Conservation (phyloP, 2,888 invertebrate species). For the Ochlodes sylvanus region DNA sequence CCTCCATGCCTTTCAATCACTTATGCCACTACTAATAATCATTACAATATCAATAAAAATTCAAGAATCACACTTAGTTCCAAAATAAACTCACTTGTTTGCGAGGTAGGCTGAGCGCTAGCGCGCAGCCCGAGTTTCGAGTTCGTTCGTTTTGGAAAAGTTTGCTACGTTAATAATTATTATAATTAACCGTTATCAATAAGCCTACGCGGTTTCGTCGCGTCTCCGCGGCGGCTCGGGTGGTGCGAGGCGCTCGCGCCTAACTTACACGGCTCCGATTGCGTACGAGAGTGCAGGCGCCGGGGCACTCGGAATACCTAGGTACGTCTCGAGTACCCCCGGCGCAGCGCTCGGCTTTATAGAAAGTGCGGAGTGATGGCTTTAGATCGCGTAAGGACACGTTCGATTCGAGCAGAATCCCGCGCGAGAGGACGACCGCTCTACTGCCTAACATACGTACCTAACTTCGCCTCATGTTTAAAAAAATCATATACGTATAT, state of each 20-base stretch:
- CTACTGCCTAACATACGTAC: conserved; percentile 84
- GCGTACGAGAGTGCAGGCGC: conserved; percentile 25
- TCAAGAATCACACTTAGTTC: conserved; percentile 91
- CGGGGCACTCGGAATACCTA: conserved; percentile 33
- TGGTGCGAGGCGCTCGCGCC: conserved; percentile 48
- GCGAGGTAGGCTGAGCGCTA: conserved; percentile 88
- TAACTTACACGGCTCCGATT: conserved; percentile 43
- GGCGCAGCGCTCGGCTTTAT: no score
- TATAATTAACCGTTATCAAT: conserved; percentile 84
- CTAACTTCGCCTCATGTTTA: conserved; percentile 83
- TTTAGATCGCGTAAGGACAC: conserved; percentile 42
- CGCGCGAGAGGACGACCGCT: conserved; percentile 81
- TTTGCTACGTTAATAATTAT: conserved; percentile 84
- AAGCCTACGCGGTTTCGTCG: conserved; percentile 83
- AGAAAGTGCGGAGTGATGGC: conserved; percentile 40
- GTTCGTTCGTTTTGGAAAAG: conserved; percentile 86
- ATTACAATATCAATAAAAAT: conserved; percentile 86
- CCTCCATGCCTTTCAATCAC: conserved; percentile 75
- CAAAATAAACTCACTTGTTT: conserved; percentile 91
- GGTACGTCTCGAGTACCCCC: no score
- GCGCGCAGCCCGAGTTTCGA: conserved; percentile 86
- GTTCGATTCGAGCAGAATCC: conserved; percentile 51
- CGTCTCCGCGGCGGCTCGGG: conserved; percentile 72
- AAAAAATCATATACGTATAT: conserved; percentile 85
- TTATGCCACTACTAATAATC: conserved; percentile 84